phyloP scores from a whole-genome alignment of 2,113 vertebrate genomes.

The Ictalurus punctatus region DNA sequence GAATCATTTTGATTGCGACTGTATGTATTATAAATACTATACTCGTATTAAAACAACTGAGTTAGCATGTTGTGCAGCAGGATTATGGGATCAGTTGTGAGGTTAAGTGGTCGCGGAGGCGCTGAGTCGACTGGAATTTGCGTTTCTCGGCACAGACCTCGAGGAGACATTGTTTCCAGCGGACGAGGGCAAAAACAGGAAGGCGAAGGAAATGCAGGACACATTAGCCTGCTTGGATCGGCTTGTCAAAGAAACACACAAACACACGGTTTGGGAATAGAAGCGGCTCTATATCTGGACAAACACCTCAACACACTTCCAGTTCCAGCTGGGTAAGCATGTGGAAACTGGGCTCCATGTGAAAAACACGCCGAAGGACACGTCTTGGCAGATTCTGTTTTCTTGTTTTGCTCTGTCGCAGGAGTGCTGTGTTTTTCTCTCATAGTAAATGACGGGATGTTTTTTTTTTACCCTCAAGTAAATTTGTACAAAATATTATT shows the following conservation, averaged over 20 bases:
- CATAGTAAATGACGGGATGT: not conserved
- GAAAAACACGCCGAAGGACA: not conserved
- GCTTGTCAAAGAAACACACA: slow-evolving; percentile 43
- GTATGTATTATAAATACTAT: not conserved
- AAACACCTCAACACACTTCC: slow-evolving; percentile 31
- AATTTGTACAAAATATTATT: not conserved
- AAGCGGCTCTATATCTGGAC: slow-evolving; percentile 11
- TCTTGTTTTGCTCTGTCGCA: not conserved
- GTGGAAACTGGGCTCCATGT: slow-evolving; percentile 4
- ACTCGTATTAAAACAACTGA: not conserved
- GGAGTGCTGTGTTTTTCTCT: not conserved
- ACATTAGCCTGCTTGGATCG: slow-evolving; percentile 45
- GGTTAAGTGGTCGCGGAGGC: not conserved
- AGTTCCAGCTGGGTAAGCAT: slow-evolving; percentile 31
- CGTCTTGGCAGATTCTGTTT: not conserved
- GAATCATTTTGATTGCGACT: no score
- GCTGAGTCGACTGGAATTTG: slow-evolving; percentile 35
- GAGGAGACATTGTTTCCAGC: slow-evolving; percentile 52
- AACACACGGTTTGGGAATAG: slow-evolving; percentile 37
- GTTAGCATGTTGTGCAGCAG: not conserved
- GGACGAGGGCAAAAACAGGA: slow-evolving; percentile 62
- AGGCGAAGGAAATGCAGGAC: slow-evolving; percentile 60
- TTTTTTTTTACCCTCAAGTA: not conserved
- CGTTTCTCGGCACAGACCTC: slow-evolving; percentile 49
- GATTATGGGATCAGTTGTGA: not conserved